Base-by-base conservation (phyloP, 1,140 invertebrate genomes). In the Daktulosphaira vitifoliae region DNA sequence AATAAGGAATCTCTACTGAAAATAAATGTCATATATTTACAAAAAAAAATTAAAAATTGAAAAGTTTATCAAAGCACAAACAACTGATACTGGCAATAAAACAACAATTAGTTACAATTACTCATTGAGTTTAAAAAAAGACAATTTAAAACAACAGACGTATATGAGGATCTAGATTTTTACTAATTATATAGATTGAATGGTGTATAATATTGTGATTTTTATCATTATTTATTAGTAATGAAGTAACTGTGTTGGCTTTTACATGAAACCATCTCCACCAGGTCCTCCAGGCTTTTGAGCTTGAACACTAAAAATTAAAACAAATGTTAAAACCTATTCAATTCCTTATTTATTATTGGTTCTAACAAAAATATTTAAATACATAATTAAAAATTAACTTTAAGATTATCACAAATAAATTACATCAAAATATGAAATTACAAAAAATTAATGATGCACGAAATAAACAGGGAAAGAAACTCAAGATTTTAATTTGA, bases 211-310 rank as follows among this genome's bases (percentile, higher is more conserved):
- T 44, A 22, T 42, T 56, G 26, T 22, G 25, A 62, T 62, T 62
- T 9, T 29, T 46, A 48, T 46, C 56, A 59, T 44, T 42, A 62
- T 62, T 62, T n/a, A 48, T 18, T 20, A 33, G 25, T n/a, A 62
- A 62, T 46, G 39, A 18, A 46, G 8, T 23, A 26, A 15, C 16
- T 56, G 22, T 4, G 16, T 18, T 16, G 2, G 44, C 5, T 7
- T 46, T 62, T 62, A 62, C 56, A 62, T 62, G 56, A 62, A 62
- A 42, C 56, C 56, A 16, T 62, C 56, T 23, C 26, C 25, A 62
- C 42, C 42, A 48, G 56, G 56, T 29, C 56, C 56, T 62, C 56
- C 56, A 33, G 56, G 56, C 44, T 62, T 62, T 33, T 62, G 56
- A 16, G 56, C 42, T 62, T 62, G 56, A 48, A 62, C 56, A 23